These are phyloP conservation scores for Paratrypauchen microcephalus DNA, from an alignment of 2,797 vertebrate species.

Conservation along the genomic window DNA sequence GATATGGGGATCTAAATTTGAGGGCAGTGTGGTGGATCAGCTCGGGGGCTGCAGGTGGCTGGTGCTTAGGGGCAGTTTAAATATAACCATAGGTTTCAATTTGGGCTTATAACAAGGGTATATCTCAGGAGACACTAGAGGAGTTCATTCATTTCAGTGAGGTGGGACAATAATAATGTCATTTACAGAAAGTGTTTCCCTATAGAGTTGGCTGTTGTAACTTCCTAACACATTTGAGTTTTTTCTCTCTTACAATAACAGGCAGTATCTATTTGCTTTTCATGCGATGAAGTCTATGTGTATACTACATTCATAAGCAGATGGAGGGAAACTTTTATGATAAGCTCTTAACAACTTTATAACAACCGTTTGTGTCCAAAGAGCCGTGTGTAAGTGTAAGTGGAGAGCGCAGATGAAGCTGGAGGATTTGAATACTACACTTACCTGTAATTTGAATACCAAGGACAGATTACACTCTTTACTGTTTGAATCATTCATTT, in stretches of 20 bases:
- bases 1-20: slow-evolving; percentile 65
- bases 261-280: slow-evolving; percentile 63
- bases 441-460: slow-evolving; percentile 45
- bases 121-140: slow-evolving; percentile 62
- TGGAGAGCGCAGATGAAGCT: neutral
- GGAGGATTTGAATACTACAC: slow-evolving; percentile 56
- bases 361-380: slow-evolving; percentile 45
- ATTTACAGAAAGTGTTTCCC: slow-evolving; percentile 14
- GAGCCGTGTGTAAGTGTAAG: slow-evolving; percentile 8
- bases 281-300: slow-evolving; percentile 47
- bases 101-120: slow-evolving; percentile 63
- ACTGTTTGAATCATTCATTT: slow-evolving; percentile 38
- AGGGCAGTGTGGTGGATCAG: slow-evolving; percentile 50
- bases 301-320: slow-evolving; percentile 25
- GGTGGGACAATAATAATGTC: slow-evolving; percentile 14
- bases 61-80: slow-evolving; percentile 50
- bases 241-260: neutral
- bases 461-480: slow-evolving; percentile 28
- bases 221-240: neutral
- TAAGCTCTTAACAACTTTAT: slow-evolving; percentile 26
- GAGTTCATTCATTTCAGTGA: slow-evolving; percentile 35
- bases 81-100: slow-evolving; percentile 68
- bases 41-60: slow-evolving; percentile 43
- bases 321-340: slow-evolving; percentile 42
- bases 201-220: neutral